A percentile compares a stretch with the other conserved stretches of the same genome.
Conservation (phyloP, 2,888 invertebrate genomes). For the Chrysodeixis includens region DNA sequence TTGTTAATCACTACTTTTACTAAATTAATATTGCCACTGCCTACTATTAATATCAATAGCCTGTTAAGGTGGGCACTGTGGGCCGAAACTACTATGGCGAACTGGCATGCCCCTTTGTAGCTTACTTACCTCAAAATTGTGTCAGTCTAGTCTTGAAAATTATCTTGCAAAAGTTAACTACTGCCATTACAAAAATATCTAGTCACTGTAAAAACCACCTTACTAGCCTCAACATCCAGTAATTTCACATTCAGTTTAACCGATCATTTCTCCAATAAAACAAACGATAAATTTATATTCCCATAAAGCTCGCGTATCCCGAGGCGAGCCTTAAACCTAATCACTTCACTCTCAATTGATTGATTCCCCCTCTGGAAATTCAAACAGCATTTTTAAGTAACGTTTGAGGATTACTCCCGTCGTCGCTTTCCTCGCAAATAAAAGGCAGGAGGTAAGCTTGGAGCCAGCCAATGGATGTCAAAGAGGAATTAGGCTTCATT, state of each 20-base stretch:
- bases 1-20: too few relatives aligned
- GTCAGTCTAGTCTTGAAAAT: too few relatives aligned
- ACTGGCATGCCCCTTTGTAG: too few relatives aligned
- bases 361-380: conserved; percentile 31
- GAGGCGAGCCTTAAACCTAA: conserved; percentile 39
- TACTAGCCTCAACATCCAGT: too few relatives aligned
- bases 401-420: conserved; percentile 48
- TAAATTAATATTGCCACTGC: too few relatives aligned
- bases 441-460: conserved; percentile 42
- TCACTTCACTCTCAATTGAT: conserved; percentile 41
- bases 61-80: too few relatives aligned
- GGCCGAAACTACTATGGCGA: too few relatives aligned
- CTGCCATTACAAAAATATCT: too few relatives aligned
- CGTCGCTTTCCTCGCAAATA: conserved; percentile 40
- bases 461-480: conserved; percentile 40
- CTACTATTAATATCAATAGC: too few relatives aligned
- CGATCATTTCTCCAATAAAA: neutral
- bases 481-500: conserved; percentile 40
- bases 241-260: neutral
- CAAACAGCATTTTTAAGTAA: conserved; percentile 45
- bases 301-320: conserved; percentile 31
- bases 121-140: too few relatives aligned
- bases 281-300: conserved; percentile 30
- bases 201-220: too few relatives aligned
- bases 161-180: too few relatives aligned